These are phyloP conservation scores for Anarsia innoxiella DNA, from an alignment of 2,888 invertebrate species.

Conservation along the genomic window DNA sequence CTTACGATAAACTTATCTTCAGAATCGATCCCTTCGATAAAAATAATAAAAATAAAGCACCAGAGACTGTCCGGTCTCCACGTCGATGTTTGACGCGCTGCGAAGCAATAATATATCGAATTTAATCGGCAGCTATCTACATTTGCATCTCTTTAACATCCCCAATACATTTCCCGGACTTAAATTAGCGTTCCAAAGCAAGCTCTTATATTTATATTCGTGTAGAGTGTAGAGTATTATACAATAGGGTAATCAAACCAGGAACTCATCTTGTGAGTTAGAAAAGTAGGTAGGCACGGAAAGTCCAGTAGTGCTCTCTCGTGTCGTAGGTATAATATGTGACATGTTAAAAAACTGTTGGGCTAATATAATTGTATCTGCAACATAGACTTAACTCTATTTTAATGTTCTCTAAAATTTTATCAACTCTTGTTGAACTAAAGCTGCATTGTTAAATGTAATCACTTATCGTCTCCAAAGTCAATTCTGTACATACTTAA, in stretches of 20 bases:
- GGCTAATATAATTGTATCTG: too few species aligned
- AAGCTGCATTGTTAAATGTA: constrained; percentile 42
- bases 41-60: constrained; percentile 51
- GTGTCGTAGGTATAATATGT: too few species aligned
- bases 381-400: too few species aligned
- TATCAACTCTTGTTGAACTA: constrained; percentile 19
- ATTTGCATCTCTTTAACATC: constrained; percentile 66
- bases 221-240: too few species aligned
- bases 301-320: too few species aligned
- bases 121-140: constrained; percentile 60
- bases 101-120: constrained; percentile 61
- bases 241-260: too few species aligned
- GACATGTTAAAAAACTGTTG: too few species aligned
- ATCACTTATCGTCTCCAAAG: constrained; percentile 35
- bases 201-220: too few species aligned
- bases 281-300: too few species aligned
- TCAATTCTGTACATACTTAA: constrained; percentile 35
- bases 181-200: constrained; percentile 59
- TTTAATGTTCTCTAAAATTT: neutral
- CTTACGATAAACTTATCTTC: constrained; percentile 73
- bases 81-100: constrained; percentile 54
- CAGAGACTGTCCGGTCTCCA: neutral
- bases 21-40: constrained; percentile 71
- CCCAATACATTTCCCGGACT: constrained; percentile 59
- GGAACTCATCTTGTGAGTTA: too few species aligned